Evolutionary conservation across 2,113 vertebrate genomes (phyloP).

Genomic region (Hippocampus zosterae): DNA sequence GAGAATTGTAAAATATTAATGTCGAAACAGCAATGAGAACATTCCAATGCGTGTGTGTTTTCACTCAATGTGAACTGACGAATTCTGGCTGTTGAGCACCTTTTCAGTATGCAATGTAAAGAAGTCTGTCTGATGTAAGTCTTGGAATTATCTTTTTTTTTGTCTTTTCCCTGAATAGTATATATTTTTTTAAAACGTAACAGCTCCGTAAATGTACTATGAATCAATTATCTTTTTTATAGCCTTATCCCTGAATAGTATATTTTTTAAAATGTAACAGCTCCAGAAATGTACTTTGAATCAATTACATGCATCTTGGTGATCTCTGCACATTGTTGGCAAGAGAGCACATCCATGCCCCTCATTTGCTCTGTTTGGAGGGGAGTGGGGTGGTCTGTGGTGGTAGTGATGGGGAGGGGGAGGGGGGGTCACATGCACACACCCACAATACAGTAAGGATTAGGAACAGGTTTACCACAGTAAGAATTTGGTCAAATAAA

Average conservation of each 20-base stretch:
- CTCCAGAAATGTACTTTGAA: background rate
- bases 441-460: no score
- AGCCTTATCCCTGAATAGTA: no score
- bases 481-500: background rate
- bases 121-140: background rate
- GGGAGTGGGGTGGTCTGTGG: no score
- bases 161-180: background rate
- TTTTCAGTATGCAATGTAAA: background rate
- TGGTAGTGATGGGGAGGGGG: no score
- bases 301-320: background rate
- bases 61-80: background rate
- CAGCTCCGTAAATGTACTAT: background rate
- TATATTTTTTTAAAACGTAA: background rate
- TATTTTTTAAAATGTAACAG: no score
- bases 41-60: conserved; percentile 1
- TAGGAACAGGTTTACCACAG: no score
- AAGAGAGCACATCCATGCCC: background rate
- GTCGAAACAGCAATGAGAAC: conserved; percentile 35
- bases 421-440: no score
- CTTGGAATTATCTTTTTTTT: background rate
- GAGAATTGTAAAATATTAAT: conserved; percentile 65
- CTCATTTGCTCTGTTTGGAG: background rate
- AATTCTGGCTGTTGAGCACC: background rate
- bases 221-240: no score
- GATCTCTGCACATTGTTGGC: background rate